These are phyloP conservation scores for Ophion obscuratus DNA, from an alignment of 2,888 invertebrate species.

Conservation along the genomic window DNA sequence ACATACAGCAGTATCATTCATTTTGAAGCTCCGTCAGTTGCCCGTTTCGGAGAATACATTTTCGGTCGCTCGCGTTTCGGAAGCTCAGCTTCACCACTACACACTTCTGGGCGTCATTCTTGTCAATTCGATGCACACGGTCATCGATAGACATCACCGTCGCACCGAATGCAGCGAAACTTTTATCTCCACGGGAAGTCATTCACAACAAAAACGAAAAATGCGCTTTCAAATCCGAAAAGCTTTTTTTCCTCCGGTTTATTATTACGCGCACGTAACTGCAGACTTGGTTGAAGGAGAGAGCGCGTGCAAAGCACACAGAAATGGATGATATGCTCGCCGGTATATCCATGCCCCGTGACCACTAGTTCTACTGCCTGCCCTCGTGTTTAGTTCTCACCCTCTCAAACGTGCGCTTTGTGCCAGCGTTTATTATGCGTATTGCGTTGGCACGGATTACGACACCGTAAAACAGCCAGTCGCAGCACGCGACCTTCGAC, in stretches of 20 bases:
- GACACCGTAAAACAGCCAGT: slow-evolving; percentile 48
- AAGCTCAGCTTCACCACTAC: background rate
- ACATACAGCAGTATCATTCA: background rate
- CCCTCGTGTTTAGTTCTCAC: slow-evolving; percentile 21
- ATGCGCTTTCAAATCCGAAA: slow-evolving; percentile 7
- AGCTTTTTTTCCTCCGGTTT: slow-evolving; percentile 31
- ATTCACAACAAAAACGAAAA: background rate
- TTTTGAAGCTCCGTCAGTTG: background rate
- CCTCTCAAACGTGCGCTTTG: slow-evolving; percentile 26
- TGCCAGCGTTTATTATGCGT: slow-evolving; percentile 63
- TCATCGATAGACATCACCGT: background rate
- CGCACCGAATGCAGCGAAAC: background rate
- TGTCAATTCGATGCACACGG: background rate
- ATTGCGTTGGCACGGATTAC: slow-evolving; percentile 61
- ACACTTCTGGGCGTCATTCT: background rate
- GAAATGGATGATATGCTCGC: slow-evolving; percentile 29
- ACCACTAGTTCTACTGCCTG: slow-evolving; percentile 25
- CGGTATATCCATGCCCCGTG: slow-evolving; percentile 36
- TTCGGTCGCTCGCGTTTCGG: background rate
- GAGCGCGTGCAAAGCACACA: slow-evolving; percentile 7
- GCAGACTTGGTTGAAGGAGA: slow-evolving; percentile 58
- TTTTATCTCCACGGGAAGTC: slow-evolving; percentile 1
- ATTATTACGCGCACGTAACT: slow-evolving; percentile 51
- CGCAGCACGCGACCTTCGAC: slow-evolving; percentile 37
- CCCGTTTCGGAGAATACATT: background rate